phyloP scores from a whole-genome alignment of 2,797 vertebrate species.

The Dryobates pubescens region DNA sequence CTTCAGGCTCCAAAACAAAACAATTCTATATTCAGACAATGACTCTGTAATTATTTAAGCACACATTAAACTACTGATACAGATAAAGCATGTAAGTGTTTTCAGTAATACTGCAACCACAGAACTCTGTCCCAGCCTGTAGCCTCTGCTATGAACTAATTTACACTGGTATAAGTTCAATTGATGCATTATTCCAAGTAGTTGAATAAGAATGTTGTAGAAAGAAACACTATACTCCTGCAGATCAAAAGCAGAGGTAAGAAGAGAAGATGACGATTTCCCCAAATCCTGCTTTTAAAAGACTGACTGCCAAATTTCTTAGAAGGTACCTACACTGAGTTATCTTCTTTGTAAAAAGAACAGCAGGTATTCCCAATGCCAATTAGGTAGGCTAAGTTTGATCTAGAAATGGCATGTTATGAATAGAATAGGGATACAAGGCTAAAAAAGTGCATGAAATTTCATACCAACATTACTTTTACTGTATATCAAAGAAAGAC shows the following conservation, averaged over 20 bases:
- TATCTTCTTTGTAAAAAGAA: not conserved
- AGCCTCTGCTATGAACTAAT: not conserved
- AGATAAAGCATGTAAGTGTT: not conserved
- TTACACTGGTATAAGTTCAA: not conserved
- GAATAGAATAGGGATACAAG: not conserved
- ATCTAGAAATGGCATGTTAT: not conserved
- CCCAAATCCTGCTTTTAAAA: not conserved
- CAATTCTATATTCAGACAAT: not conserved
- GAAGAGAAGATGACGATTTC: not conserved
- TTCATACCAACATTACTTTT: not conserved
- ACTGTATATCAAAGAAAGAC: not conserved
- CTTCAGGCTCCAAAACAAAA: not conserved
- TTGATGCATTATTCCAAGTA: not conserved
- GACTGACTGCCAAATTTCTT: rapidly evolving
- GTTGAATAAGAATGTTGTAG: not conserved
- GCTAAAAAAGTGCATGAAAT: not conserved
- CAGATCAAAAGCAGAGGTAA: not conserved
- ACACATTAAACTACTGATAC: not conserved
- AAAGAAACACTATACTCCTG: not conserved
- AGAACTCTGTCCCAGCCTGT: not conserved
- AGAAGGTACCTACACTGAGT: not conserved
- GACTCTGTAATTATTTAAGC: not conserved
- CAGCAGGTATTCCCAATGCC: not conserved
- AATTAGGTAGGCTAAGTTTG: not conserved
- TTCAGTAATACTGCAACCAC: not conserved